Evolutionary conservation across 1,140 invertebrate species (phyloP), one percentile per base, ranked within the genome.

Genomic region (Adoxophyes honmai): DNA sequence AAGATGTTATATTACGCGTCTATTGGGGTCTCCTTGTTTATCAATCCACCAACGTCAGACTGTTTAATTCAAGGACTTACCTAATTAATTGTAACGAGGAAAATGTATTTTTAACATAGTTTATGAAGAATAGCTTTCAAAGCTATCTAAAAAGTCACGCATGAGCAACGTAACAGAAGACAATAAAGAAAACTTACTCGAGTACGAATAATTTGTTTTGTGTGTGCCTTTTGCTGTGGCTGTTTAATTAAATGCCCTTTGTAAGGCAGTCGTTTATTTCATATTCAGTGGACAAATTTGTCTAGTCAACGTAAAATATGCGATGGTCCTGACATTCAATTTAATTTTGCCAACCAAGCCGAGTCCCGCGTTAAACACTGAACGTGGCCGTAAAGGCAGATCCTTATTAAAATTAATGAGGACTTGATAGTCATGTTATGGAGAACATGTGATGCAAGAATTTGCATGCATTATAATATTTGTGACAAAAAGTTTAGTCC

Each of bases 221-320:
- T 10, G 18, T 13, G 42, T 28, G 21, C 21, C 21, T 28, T 28
- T 28, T 6, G 18, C 28, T 11, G 6, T 18, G 42, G 18, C 28
- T 48, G 21, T 28, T 11, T 48, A 48, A 48, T 48, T 48, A 48
- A 48, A 33, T n/a, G n/a, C 16, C 16, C 16, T 48, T 48, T 48
- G 42, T 48, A 28, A 28, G 21, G 21, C 21, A 28, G 21, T 55
- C 33, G 14, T 52, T 36, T 38, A 52, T 57, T 60, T 59, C n/a
- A 7, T 16, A 62, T 59, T 58, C 63, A 66, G 66, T 28, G 42
- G 21, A 48, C 16, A 48, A 48, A 48, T 48, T 33, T n/a, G 42
- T 28, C 42, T 48, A 66, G 63, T 71, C 69, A 68, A 64, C 63
- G 69, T 15, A 11, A 52, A 52, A 57, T 39, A 15, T n/a, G 48